Evolutionary conservation across 2,113 vertebrate species (phyloP).

Genomic region (Orthonyx spaldingii): DNA sequence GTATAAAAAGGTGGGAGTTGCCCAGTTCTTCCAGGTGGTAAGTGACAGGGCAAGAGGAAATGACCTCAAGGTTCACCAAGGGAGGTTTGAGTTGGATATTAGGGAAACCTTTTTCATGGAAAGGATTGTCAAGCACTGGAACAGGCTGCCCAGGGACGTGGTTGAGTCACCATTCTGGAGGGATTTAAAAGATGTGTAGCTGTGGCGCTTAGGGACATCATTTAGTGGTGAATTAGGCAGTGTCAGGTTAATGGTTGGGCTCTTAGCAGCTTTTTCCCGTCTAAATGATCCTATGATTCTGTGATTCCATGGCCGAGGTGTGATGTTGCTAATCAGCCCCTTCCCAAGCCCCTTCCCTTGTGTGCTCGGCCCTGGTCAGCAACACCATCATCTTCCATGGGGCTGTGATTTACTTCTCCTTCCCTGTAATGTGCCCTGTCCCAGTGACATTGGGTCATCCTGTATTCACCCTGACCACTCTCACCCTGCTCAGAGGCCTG

Average conservation of each 20-base stretch:
- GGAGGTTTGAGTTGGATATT: background rate
- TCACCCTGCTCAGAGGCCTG: background rate
- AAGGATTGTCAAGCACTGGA: background rate
- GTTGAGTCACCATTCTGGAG: background rate
- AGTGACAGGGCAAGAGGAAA: background rate
- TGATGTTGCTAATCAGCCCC: background rate
- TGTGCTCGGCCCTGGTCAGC: background rate
- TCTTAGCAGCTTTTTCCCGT: background rate
- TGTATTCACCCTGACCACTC: background rate
- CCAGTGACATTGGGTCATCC: accelerated
- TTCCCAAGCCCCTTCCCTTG: background rate
- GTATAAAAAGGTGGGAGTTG: background rate
- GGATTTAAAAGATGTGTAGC: background rate
- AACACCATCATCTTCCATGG: background rate
- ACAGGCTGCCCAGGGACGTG: background rate
- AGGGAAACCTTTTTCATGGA: background rate
- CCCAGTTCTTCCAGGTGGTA: background rate
- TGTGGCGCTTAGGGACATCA: background rate
- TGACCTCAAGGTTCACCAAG: background rate
- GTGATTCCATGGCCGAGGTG: accelerated
- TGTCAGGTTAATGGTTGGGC: background rate
- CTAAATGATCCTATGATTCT: background rate
- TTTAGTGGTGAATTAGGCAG: background rate
- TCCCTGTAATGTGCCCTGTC: background rate
- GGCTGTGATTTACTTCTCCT: background rate